A percentile compares a stretch with the other conserved stretches of the same genome.
These are phyloP conservation scores for Karalla daura DNA, from an alignment of 2,797 vertebrate species.

Conservation along the genomic window DNA sequence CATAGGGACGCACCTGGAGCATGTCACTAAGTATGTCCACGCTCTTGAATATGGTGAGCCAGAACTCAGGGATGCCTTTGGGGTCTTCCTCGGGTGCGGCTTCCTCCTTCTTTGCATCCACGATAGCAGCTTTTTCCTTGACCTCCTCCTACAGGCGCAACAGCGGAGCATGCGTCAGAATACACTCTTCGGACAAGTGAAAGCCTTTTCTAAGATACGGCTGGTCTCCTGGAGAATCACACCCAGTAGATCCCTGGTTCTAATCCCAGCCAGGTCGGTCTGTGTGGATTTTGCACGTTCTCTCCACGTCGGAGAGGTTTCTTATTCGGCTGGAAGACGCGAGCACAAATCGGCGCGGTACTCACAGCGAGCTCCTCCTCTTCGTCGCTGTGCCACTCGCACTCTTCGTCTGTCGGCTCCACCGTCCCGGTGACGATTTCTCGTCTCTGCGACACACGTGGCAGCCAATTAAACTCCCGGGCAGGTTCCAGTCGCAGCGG, in stretches of 20 bases:
- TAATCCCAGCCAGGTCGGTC: too few species aligned
- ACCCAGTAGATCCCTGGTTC: too few species aligned
- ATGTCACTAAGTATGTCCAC: constrained; percentile 96
- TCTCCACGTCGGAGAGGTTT: too few species aligned
- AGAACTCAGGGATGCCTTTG: constrained; percentile 97
- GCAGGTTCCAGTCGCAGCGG: too few species aligned
- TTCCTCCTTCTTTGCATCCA: constrained; percentile 89
- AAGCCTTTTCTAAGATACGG: not conserved
- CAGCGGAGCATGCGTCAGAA: constrained; percentile 11
- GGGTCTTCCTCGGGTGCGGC: constrained; percentile 82
- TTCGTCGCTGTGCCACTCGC: constrained; percentile 96
- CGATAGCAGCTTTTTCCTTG: constrained; percentile 91
- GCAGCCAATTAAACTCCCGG: too few species aligned
- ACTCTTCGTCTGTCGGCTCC: constrained; percentile 95
- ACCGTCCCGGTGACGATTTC: constrained; percentile 89
- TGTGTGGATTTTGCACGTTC: too few species aligned
- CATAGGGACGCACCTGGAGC: constrained; percentile 84
- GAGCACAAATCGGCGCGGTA: constrained; percentile 46
- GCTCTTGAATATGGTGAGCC: constrained; percentile 97
- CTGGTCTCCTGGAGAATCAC: too few species aligned
- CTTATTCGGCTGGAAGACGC: too few species aligned
- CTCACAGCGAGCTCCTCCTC: constrained; percentile 95
- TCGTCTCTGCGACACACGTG: constrained; percentile 85
- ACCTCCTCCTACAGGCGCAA: constrained; percentile 87
- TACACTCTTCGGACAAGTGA: not conserved